phyloP scores from a whole-genome alignment of 2,797 vertebrate species.

The Lagorchestes hirsutus region DNA sequence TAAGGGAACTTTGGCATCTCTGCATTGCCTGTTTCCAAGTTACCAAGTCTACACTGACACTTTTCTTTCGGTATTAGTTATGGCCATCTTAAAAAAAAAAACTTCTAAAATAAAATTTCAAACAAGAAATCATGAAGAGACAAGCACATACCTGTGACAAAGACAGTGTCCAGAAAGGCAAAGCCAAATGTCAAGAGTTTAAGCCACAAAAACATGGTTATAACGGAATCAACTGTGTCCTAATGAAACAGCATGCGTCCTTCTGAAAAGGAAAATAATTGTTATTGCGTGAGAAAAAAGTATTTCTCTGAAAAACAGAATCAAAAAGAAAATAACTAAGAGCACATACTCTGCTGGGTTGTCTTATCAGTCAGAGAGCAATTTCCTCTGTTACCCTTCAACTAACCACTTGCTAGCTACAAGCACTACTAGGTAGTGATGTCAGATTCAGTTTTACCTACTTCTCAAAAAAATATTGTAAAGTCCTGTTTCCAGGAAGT shows the following conservation, averaged over 20 bases:
- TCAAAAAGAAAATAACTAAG: slow-evolving; percentile 75
- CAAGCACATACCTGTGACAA: slow-evolving; percentile 82
- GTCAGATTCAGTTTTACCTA: slow-evolving; percentile 88
- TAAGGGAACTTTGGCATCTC: background rate
- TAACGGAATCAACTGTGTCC: slow-evolving; percentile 86
- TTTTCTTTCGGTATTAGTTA: background rate
- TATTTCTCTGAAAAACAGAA: slow-evolving; percentile 69
- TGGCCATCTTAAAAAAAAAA: background rate
- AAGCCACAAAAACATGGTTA: slow-evolving; percentile 90
- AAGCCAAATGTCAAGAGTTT: slow-evolving; percentile 87
- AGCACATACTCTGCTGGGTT: slow-evolving; percentile 84
- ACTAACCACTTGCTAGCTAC: slow-evolving; percentile 85
- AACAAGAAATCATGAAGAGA: slow-evolving; percentile 60
- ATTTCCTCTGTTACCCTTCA: slow-evolving; percentile 90
- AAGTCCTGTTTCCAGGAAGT: slow-evolving; percentile 87
- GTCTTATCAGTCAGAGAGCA: slow-evolving; percentile 87
- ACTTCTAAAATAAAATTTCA: background rate
- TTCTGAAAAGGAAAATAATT: slow-evolving; percentile 84
- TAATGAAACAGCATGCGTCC: slow-evolving; percentile 89
- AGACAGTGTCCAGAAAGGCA: slow-evolving; percentile 81
- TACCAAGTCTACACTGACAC: background rate
- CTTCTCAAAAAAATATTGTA: slow-evolving; percentile 85
- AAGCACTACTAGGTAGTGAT: slow-evolving; percentile 85
- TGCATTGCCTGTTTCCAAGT: background rate
- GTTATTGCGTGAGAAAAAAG: slow-evolving; percentile 78